Percentiles rank a stretch among this genome's conserved stretches.
Evolutionary conservation across 1,140 invertebrate genomes (phyloP).

Genomic region (Eriocheir sinensis): DNA sequence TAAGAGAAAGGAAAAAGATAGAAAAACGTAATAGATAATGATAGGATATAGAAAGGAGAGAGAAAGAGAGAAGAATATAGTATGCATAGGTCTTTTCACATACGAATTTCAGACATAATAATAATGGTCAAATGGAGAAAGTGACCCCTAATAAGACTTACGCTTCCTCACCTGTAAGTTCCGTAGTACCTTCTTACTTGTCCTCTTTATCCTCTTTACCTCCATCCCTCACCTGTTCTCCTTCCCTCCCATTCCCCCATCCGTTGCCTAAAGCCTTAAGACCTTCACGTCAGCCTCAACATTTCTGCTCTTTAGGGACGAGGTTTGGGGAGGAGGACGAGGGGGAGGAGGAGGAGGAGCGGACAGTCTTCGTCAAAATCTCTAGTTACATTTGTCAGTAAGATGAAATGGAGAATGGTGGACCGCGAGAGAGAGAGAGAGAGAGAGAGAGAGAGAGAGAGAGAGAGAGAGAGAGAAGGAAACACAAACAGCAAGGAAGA

Average conservation of each 20-base stretch:
- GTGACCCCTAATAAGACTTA: no score
- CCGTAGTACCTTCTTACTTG: no score
- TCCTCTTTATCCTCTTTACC: no score
- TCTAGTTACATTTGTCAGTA: not conserved
- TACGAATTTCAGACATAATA: no score
- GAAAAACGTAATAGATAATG: not conserved
- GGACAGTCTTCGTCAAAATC: not conserved
- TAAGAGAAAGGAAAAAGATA: not conserved
- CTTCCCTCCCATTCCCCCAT: no score
- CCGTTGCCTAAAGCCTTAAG: no score
- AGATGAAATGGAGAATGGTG: not conserved
- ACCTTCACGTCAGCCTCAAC: no score
- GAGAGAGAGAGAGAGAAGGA: not conserved
- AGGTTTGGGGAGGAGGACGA: not conserved
- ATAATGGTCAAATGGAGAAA: no score
- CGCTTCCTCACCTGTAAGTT: no score
- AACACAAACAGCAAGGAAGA: not conserved
- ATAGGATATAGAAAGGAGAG: not conserved
- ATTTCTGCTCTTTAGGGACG: not conserved
- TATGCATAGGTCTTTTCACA: no score
- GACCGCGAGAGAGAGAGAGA: slow-evolving; percentile 26
- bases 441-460: not conserved
- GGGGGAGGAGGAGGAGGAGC: not conserved
- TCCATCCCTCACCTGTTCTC: no score
- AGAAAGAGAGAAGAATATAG: no score